Base-by-base conservation (phyloP, 2,113 vertebrate genomes). In the Perccottus glenii region DNA sequence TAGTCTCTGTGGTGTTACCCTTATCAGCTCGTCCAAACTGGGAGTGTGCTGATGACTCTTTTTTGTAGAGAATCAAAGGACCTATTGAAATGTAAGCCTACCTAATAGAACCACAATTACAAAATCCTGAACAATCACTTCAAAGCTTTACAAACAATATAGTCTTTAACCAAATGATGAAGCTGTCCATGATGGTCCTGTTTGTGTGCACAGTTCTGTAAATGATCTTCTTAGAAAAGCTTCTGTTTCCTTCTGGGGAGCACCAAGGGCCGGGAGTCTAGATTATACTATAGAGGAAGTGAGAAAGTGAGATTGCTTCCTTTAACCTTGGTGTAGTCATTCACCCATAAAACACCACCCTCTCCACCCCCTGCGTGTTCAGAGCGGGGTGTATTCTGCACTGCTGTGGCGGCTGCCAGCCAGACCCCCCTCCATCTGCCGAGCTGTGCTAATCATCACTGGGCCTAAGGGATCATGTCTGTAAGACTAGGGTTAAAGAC, bases 301-400 rank as follows among this genome's bases (percentile, higher is more conserved):
- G 52, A 55, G 52, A 60, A 64, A 63, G 75, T 72, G 73, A 78
- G 64, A 78, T 73, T 81, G 65, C 68, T 75, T 78, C 60, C 44
- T 43, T 83, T 78, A 88, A 85, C 79, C 78, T 79, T 81, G 73
- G 75, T 61, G 80, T 73, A 81, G 66, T 77, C 80, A 88, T 35
- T 82, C 82, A 88, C 76, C 86, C 73, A 69, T 79, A 72, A 83
- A 87, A 81, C 75, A 65, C 47, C 72, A 40, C 68, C 32, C 66
- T 19, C 48, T 2, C 12, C 58, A 51, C 11, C n/a, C 56, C 33
- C 53, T 55, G 55, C 35, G 40, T 7, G 0, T 46, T 67, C 57
- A 32, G 43, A 52, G 16, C 14, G 48, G 45, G 56, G 38, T 58
- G 45, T 53, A 10, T 19, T 53, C 51, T 33, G 11, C 15, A 49